Evolutionary conservation across 2,797 vertebrate species (phyloP).

Genomic region (Onychomys leucogaster): DNA sequence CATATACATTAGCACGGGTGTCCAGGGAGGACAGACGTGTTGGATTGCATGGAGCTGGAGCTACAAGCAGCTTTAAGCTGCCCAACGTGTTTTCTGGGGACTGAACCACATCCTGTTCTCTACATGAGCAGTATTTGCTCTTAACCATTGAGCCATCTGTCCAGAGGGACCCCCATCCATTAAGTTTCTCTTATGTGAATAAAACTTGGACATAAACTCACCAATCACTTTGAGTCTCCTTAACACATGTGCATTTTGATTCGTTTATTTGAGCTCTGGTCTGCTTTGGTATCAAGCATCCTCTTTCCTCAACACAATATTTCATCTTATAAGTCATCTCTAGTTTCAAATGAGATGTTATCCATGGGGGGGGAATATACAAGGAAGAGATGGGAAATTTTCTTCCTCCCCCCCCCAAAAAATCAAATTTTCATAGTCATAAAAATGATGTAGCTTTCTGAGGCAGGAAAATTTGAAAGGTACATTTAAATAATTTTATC

Average conservation of each 20-base stretch:
- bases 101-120: not conserved
- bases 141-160: not conserved
- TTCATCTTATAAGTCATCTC: constrained; percentile 10
- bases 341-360: not conserved
- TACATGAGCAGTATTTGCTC: not conserved
- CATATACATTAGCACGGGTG: not conserved
- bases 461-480: not conserved
- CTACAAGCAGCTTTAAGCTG: not conserved
- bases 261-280: not conserved
- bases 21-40: not conserved
- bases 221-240: not conserved
- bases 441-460: not conserved
- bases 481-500: not conserved
- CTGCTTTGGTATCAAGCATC: not conserved
- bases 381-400: not conserved
- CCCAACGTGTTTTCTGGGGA: not conserved
- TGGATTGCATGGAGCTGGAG: not conserved
- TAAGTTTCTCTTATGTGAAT: not conserved
- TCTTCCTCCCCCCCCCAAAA: not conserved
- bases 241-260: not conserved
- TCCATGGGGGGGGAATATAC: not conserved
- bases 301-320: not conserved
- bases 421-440: not conserved
- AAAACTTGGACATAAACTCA: not conserved
- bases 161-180: not conserved